A percentile compares a stretch with the other conserved stretches of the same genome.
Conservation (phyloP, 2,888 invertebrate genomes). For the Gastrophysa polygoni region DNA sequence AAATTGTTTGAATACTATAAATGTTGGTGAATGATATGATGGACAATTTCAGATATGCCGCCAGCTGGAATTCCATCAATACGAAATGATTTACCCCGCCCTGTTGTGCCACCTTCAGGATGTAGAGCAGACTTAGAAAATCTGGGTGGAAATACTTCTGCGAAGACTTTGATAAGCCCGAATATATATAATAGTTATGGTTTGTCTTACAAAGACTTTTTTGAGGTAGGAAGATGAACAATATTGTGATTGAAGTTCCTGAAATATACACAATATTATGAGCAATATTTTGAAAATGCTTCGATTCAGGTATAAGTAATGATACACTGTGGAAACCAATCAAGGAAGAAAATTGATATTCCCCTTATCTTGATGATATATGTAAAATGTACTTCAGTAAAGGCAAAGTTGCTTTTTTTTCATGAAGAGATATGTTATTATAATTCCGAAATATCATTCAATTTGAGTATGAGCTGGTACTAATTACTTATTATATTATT, state of each 20-base stretch:
- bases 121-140: conserved; percentile 49
- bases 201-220: conserved; percentile 56
- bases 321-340: too few relatives aligned
- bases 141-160: conserved; percentile 52
- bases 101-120: conserved; percentile 43
- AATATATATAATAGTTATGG: conserved; percentile 57
- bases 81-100: conserved; percentile 44
- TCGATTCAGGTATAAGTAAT: too few relatives aligned
- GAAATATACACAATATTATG: too few relatives aligned
- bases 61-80: conserved; percentile 49
- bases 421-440: background rate
- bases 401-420: background rate
- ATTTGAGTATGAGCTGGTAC: too few relatives aligned
- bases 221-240: conserved; percentile 45
- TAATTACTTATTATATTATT: too few relatives aligned
- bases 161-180: conserved; percentile 55
- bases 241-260: too few relatives aligned
- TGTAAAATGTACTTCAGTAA: too few relatives aligned
- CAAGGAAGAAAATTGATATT: too few relatives aligned
- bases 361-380: too few relatives aligned
- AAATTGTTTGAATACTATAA: background rate
- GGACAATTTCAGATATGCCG: conserved; percentile 39
- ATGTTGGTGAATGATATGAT: background rate
- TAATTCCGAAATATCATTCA: background rate
- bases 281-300: too few relatives aligned